phyloP scores from a whole-genome alignment of 2,888 invertebrate genomes.

The Drosophila longiperda region DNA sequence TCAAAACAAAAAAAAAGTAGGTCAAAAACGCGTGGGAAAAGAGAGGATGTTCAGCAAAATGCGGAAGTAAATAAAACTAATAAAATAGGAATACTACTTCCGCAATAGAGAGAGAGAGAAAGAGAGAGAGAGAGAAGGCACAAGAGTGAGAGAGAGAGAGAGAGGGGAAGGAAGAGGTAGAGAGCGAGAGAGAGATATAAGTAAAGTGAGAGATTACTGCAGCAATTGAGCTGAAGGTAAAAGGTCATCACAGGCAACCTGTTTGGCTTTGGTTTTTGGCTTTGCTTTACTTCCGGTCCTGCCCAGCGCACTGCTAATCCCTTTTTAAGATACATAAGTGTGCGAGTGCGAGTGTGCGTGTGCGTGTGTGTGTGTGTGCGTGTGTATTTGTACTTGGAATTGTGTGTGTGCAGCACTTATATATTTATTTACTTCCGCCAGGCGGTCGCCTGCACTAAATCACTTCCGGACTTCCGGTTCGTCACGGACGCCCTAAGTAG shows the following conservation, averaged over 20 bases:
- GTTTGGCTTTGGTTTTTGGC: slow-evolving; percentile 58
- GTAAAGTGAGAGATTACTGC: slow-evolving; percentile 5
- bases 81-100: slow-evolving; percentile 60
- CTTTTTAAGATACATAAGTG: slow-evolving; percentile 54
- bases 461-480: slow-evolving; percentile 83
- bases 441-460: slow-evolving; percentile 73
- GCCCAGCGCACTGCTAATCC: slow-evolving; percentile 64
- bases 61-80: slow-evolving; percentile 74
- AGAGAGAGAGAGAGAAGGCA: slow-evolving; percentile 1
- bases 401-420: slow-evolving; percentile 46
- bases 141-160: background rate
- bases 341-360: slow-evolving; percentile 5
- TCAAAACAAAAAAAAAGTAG: slow-evolving; percentile 43
- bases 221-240: slow-evolving; percentile 63
- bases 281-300: slow-evolving; percentile 59
- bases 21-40: slow-evolving; percentile 66
- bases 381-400: slow-evolving; percentile 9
- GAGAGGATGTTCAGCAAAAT: slow-evolving; percentile 32
- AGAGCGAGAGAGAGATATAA: slow-evolving; percentile 11
- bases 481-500: slow-evolving; percentile 50
- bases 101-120: slow-evolving; percentile 35
- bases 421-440: slow-evolving; percentile 74
- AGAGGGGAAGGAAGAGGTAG: background rate
- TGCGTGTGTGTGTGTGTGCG: slow-evolving; percentile 13
- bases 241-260: slow-evolving; percentile 71